Evolutionary conservation across 2,888 invertebrate species (phyloP).

Genomic region (Stratiomys singularior): DNA sequence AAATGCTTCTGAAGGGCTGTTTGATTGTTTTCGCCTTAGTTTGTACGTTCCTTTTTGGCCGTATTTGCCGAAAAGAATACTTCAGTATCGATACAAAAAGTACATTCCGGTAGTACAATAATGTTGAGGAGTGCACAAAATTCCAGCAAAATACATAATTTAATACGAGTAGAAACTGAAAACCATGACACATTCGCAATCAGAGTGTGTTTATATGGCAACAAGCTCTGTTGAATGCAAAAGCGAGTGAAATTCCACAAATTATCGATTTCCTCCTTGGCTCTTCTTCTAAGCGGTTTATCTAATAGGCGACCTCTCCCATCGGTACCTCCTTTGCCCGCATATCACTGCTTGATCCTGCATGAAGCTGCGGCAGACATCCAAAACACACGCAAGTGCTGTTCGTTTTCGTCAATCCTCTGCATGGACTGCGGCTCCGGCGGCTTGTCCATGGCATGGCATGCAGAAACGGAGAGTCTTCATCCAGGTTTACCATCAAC

Average conservation of each 20-base stretch:
- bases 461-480: background rate
- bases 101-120: too few relatives aligned
- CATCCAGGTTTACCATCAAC: background rate
- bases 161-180: too few relatives aligned
- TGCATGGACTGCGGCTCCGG: background rate
- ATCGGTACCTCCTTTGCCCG: background rate
- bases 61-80: too few relatives aligned
- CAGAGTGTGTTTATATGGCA: too few relatives aligned
- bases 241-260: background rate
- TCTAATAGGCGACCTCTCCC: background rate
- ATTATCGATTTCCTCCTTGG: background rate
- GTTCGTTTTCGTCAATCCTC: background rate
- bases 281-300: background rate
- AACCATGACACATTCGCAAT: too few relatives aligned
- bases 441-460: background rate
- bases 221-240: too few relatives aligned
- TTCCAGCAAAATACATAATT: too few relatives aligned
- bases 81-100: too few relatives aligned
- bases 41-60: too few relatives aligned
- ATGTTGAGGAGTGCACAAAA: too few relatives aligned
- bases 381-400: conserved; percentile 19
- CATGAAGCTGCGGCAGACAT: background rate
- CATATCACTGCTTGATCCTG: background rate
- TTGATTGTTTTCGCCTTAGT: too few relatives aligned
- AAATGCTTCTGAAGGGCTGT: background rate